Base-by-base conservation (phyloP, 1,140 invertebrate genomes). In the Pseudachorutes palmiensis region DNA sequence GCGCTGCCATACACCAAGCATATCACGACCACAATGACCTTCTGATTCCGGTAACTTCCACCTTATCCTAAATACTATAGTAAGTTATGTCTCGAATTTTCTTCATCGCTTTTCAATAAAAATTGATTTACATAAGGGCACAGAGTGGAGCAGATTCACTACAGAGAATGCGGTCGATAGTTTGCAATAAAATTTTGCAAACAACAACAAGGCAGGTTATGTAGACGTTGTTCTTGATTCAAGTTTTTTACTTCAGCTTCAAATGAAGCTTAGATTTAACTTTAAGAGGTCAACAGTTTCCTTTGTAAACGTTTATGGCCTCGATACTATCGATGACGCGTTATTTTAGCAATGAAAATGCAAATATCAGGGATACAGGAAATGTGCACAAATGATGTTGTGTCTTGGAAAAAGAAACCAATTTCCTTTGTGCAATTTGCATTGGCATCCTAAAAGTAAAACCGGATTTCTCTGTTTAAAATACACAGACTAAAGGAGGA, bases 391-490 rank as follows among this genome's bases (percentile, higher is more conserved):
- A 19, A 9, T 9, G 36, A 45, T 12, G 36, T 12, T 9, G 19
- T 19, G 9, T 45, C 19, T 45, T 9, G 36, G 36, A 45, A 45
- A 19, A 45, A 12, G 36, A 45, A 19, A 19, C 36, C 36, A n/a
- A n/a, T n/a, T n/a, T n/a, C n/a, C n/a, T n/a, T 45, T 19, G 19
- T 45, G 9, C 19, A 55, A 55, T 55, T 26, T 55, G 51, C 51
- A 55, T 41, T 41, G 36, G 5, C 5, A 41, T 41, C 19, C 19
- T 55, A 55, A 55, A 55, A 55, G 51, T 55, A 55, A 55, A 55
- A 55, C 51, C 51, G 51, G 51, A 55, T 55, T 55, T 55, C 51
- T 55, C 51, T 55, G 51, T 19, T 55, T 14, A 5, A 55, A 55
- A 19, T 55, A 55, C 51, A 45, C 36, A 12, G 36, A 12, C 19